These are phyloP conservation scores for Ooceraea biroi DNA, from an alignment of 1,140 invertebrate genomes.

Conservation along the genomic window DNA sequence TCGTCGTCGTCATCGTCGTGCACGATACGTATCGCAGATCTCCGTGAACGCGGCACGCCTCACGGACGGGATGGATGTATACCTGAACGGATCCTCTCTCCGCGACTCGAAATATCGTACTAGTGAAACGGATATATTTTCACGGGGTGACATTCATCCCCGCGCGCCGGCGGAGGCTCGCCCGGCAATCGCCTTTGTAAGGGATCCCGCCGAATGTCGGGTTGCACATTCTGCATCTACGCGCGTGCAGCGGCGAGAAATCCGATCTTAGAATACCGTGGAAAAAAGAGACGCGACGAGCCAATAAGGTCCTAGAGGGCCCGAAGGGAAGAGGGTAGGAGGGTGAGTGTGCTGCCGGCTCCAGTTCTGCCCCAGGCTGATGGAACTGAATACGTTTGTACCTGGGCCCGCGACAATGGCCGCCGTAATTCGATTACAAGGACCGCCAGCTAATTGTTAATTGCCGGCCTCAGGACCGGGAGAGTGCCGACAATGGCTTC, in stretches of 20 bases:
- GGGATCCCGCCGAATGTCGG: slow-evolving; percentile 77
- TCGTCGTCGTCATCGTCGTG: too few relatives aligned
- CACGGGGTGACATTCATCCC: slow-evolving; percentile 84
- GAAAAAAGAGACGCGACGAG: slow-evolving; percentile 72
- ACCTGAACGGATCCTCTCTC: slow-evolving; percentile 24
- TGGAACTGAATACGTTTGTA: slow-evolving; percentile 86
- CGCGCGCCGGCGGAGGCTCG: slow-evolving; percentile 57
- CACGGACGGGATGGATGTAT: neutral
- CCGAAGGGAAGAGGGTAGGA: slow-evolving; percentile 44
- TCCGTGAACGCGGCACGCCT: too few relatives aligned
- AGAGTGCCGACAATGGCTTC: slow-evolving; percentile 83
- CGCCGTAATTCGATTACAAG: slow-evolving; percentile 86
- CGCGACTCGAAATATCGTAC: slow-evolving; percentile 76
- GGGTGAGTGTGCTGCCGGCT: slow-evolving; percentile 70
- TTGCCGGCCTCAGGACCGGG: slow-evolving; percentile 81
- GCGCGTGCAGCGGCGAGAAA: slow-evolving; percentile 82
- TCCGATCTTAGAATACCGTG: slow-evolving; percentile 79
- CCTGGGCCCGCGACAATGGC: slow-evolving; percentile 84
- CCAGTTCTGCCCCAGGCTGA: slow-evolving; percentile 33
- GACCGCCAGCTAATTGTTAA: slow-evolving; percentile 87
- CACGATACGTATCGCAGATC: too few relatives aligned
- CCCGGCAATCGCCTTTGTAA: slow-evolving; percentile 83
- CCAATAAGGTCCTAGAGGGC: slow-evolving; percentile 69
- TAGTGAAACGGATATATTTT: slow-evolving; percentile 87
- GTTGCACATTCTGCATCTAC: slow-evolving; percentile 83